Base-by-base conservation (phyloP, 2,113 vertebrate genomes). In the Pelecanus crispus region DNA sequence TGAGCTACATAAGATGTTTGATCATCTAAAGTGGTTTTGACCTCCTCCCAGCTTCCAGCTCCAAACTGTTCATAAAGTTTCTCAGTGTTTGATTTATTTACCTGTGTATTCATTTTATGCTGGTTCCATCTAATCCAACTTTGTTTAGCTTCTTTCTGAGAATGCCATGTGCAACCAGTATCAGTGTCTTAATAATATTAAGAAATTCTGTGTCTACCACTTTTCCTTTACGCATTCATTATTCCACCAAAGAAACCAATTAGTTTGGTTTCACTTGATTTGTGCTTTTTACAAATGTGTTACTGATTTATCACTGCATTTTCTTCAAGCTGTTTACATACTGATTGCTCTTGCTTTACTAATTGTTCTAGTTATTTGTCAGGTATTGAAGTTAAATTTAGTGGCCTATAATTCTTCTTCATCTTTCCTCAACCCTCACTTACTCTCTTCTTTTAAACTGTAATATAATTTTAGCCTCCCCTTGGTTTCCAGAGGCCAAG, bases 341-440 rank as follows among this genome's bases (percentile, higher is more conserved):
- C 59, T 63, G 92, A 90, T 88, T 96, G 85, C 77, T 96, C 91
- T 95, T 93, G 94, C 94, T 95, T 95, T 89, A 82, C 94, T 96
- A 97, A 96, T 95, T 91, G 66, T 95, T 97, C 66, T 49, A 92
- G 80, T 67, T 96, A 86, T 88, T 94, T 91, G 78, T 95, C 91
- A 93, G 86, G 49, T 93, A 91, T 73, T 80, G 75, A 93, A 96
- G 86, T 86, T 94, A 92, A 86, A 97, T 89, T 92, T 87, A 94
- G 93, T 44, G 58, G 61, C 66, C 47, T 81, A 50, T 93, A 95
- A 96, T 95, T 96, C 53, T 86, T 95, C 77, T 86, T 94, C 62
- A 61, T 85, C 73, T 72, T 84, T 75, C 38, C 42, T 73, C 47
- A 67, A 42, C n/a, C 12, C 32, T 34, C 50, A 73, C 38, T 84